These are phyloP conservation scores for Rhinoderma darwinii DNA, from an alignment of 2,113 vertebrate species.

Conservation along the genomic window DNA sequence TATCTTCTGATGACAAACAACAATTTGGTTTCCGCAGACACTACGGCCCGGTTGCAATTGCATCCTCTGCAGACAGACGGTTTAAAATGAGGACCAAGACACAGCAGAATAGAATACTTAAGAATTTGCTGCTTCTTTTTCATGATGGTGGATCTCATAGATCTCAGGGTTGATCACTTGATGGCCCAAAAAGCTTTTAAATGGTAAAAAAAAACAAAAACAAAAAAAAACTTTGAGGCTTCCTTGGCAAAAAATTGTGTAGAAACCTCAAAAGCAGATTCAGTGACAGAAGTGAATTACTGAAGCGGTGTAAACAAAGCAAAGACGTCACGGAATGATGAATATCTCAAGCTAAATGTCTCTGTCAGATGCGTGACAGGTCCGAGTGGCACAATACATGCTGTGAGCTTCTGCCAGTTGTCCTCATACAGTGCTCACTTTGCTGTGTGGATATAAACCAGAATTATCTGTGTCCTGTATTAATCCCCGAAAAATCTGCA, in stretches of 20 bases:
- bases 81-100: no score
- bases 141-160: constrained; percentile 80
- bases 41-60: no score
- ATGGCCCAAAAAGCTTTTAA: constrained; percentile 74
- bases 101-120: no score
- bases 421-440: constrained; percentile 64
- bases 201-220: no score
- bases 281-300: constrained; percentile 71
- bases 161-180: constrained; percentile 82
- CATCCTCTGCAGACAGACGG: no score
- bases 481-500: neutral
- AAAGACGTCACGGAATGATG: constrained; percentile 68
- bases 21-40: no score
- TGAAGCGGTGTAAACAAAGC: constrained; percentile 73
- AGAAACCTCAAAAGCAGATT: constrained; percentile 71
- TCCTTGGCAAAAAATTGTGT: constrained; percentile 69
- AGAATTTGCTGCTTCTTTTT: constrained; percentile 73
- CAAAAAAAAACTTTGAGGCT: constrained; percentile 67
- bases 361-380: constrained; percentile 69
- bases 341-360: constrained; percentile 70
- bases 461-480: neutral
- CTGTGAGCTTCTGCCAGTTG: constrained; percentile 28
- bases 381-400: constrained; percentile 63
- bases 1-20: no score
- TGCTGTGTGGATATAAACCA: constrained; percentile 49